Base-by-base conservation (phyloP, 2,113 vertebrate species). In the Actinemys pallida region DNA sequence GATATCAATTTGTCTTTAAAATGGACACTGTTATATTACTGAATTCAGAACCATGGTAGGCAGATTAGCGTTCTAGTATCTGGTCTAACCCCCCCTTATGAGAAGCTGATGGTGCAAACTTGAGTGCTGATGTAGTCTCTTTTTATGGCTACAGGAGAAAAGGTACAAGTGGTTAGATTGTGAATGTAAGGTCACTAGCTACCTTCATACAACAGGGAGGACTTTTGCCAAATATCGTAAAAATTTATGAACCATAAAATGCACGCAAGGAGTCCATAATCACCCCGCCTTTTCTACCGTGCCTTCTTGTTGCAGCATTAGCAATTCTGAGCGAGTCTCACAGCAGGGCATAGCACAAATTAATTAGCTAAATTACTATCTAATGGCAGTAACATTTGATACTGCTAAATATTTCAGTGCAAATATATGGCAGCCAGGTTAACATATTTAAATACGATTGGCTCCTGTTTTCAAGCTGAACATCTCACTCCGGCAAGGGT, bases 291-390 rank as follows among this genome's bases (percentile, higher is more conserved):
- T 86, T 87, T 12, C 82, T 79, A 10, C 45, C 10, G 24, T 27
- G 88, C 72, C 75, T 90, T 86, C 83, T 72, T 50, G 4, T 57
- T 76, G 27, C 84, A 94, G 57, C 88, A 81, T 94, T 96, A 89
- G 59, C 65, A 90, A 92, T 96, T 95, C 97, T 81, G 88, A 85
- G 82, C 78, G 90, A 95, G 88, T 92, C 81, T 81, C 81, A 54
- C 81, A 72, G 10, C 83, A 91, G 91, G 94, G 83, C 84, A 17
- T 57, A 93, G 52, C 84, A 96, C 90, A 94, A 22, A 88, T 97
- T 95, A 96, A 97, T 96, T 96, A 96, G 72, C 56, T 94, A 92
- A 96, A 94, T 96, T 93, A 83, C 83, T 94, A 90, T 91, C 90
- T 93, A 87, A 81, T 95, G 84, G 50, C 65, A 78, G 1, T 93